phyloP scores from a whole-genome alignment of 2,888 invertebrate species.

The Pyrrhia umbra region DNA sequence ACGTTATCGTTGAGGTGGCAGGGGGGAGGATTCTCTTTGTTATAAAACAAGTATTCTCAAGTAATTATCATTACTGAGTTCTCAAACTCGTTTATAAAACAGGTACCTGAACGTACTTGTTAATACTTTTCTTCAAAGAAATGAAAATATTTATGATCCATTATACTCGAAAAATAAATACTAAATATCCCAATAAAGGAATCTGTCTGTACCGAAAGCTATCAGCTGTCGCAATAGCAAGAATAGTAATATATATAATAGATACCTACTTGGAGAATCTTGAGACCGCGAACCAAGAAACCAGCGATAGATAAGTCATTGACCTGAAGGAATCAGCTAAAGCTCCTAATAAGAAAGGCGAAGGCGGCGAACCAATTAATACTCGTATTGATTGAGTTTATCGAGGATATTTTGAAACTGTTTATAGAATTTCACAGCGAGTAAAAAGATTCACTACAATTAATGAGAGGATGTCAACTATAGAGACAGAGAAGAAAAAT shows the following conservation, averaged over 20 bases:
- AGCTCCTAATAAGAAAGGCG: not conserved
- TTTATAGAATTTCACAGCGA: not conserved
- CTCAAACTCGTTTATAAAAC: constrained; percentile 44
- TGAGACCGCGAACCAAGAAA: not conserved
- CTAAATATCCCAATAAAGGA: not conserved
- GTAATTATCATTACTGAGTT: constrained; percentile 50
- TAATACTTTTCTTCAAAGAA: constrained; percentile 21
- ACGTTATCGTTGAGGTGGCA: constrained; percentile 50
- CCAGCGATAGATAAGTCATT: not conserved
- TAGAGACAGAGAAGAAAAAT: not conserved
- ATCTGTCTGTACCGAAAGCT: not conserved
- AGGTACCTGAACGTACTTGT: constrained; percentile 18
- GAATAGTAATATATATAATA: too few relatives aligned
- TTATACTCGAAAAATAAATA: constrained; percentile 1
- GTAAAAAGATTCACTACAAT: not conserved
- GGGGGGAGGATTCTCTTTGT: constrained; percentile 50
- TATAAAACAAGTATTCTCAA: constrained; percentile 38
- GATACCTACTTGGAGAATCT: not conserved
- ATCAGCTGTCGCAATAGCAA: not conserved
- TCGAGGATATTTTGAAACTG: not conserved
- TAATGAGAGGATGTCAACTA: not conserved
- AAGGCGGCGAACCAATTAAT: not conserved
- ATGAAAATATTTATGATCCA: constrained; percentile 17
- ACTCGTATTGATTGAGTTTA: constrained; percentile 1
- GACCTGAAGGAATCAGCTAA: not conserved